A percentile compares a stretch with the other conserved stretches of the same genome.
These are phyloP conservation scores for Fragum sueziense DNA, from an alignment of 2,888 invertebrate genomes.

Conservation along the genomic window DNA sequence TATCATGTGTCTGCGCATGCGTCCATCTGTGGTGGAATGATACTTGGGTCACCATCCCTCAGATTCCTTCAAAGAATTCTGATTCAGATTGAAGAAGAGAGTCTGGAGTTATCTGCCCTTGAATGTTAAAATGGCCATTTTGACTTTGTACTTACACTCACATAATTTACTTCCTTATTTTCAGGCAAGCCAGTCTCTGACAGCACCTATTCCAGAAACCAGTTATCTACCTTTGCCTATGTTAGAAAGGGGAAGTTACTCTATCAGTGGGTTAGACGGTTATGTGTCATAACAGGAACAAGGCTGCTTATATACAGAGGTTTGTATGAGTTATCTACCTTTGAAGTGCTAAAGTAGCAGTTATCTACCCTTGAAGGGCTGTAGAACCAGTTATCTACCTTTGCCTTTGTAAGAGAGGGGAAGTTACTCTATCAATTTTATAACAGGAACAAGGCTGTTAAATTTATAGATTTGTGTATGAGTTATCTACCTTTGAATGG, in stretches of 20 bases:
- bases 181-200: conserved; percentile 81
- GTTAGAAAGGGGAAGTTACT: conserved; percentile 82
- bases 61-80: too few species aligned
- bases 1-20: too few species aligned
- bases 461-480: conserved; percentile 80
- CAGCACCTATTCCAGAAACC: conserved; percentile 80
- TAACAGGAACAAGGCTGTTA: conserved; percentile 81
- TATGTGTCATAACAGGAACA: conserved; percentile 82
- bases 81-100: too few species aligned
- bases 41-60: too few species aligned
- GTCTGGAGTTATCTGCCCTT: too few species aligned
- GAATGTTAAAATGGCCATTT: too few species aligned
- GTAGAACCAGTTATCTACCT: conserved; percentile 78
- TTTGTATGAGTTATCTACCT: conserved; percentile 49
- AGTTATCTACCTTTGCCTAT: conserved; percentile 77
- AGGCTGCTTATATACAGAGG: conserved; percentile 82
- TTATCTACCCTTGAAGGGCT: too few species aligned
- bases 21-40: too few species aligned
- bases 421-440: conserved; percentile 81
- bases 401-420: conserved; percentile 80
- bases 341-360: too few species aligned
- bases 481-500: too few species aligned
- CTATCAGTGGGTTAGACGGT: conserved; percentile 80
- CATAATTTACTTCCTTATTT: too few species aligned
- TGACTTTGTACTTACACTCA: too few species aligned